Percentiles rank a stretch among this genome's conserved stretches.
These are phyloP conservation scores for Ctenosaura bakeri DNA, from an alignment of 2,797 vertebrate species.

Conservation along the genomic window DNA sequence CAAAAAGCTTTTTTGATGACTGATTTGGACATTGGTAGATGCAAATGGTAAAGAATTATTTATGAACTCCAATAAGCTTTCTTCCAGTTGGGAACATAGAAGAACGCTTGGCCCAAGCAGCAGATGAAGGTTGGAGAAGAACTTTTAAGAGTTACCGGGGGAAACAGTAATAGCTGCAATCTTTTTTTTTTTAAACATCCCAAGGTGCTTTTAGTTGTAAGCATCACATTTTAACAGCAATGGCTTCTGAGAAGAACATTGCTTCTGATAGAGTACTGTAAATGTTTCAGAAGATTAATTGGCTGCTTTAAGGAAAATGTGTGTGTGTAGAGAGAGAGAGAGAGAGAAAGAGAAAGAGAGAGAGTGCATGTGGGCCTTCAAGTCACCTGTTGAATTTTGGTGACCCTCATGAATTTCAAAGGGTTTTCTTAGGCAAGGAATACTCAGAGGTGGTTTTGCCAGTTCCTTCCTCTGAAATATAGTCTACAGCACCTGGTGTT, in stretches of 20 bases:
- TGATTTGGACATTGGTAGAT: not conserved
- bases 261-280: not conserved
- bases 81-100: not conserved
- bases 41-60: not conserved
- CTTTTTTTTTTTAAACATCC: not conserved
- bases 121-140: not conserved
- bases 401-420: too few relatives aligned
- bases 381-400: too few relatives aligned
- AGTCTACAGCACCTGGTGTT: too few relatives aligned
- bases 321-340: too few relatives aligned
- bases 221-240: slow-evolving; percentile 11
- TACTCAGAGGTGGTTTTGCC: too few relatives aligned
- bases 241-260: not conserved
- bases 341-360: too few relatives aligned
- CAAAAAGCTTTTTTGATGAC: not conserved
- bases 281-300: not conserved
- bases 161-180: not conserved
- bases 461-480: too few relatives aligned
- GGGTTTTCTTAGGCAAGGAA: too few relatives aligned
- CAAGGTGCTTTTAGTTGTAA: not conserved
- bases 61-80: not conserved
- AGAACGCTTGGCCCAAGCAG: not conserved
- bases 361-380: too few relatives aligned
- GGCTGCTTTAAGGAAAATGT: not conserved
- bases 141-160: not conserved